Percentiles rank a stretch among this genome's conserved stretches.
phyloP scores from a whole-genome alignment of 2,797 vertebrate genomes.

The Artibeus lituratus region DNA sequence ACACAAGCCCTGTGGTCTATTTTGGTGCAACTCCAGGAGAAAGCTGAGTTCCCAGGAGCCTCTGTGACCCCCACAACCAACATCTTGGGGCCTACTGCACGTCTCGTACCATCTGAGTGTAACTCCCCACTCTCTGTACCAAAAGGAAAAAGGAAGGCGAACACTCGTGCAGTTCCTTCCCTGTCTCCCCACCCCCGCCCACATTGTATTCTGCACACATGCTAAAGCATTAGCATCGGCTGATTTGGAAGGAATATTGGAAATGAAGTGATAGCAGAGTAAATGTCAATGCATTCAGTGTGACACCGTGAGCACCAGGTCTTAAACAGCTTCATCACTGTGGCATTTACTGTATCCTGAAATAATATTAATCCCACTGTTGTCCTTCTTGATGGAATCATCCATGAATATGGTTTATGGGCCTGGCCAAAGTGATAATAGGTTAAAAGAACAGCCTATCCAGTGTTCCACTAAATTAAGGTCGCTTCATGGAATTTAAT shows the following conservation, averaged over 20 bases:
- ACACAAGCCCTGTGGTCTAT: not conserved
- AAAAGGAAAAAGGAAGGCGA: slow-evolving; percentile 47
- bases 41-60: not conserved
- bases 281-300: slow-evolving; percentile 94
- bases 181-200: slow-evolving; percentile 58
- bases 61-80: not conserved
- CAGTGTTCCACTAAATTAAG: slow-evolving; percentile 88
- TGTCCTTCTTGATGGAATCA: slow-evolving; percentile 87
- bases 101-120: not conserved
- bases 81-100: not conserved
- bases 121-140: not conserved
- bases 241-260: slow-evolving; percentile 86
- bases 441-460: slow-evolving; percentile 87
- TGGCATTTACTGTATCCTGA: slow-evolving; percentile 87
- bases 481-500: slow-evolving; percentile 87
- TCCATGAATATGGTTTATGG: slow-evolving; percentile 89
- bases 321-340: slow-evolving; percentile 86
- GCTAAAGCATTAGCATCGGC: slow-evolving; percentile 83
- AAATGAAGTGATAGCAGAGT: slow-evolving; percentile 88
- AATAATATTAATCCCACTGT: slow-evolving; percentile 87
- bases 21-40: not conserved
- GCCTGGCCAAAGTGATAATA: slow-evolving; percentile 86
- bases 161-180: slow-evolving; percentile 51
- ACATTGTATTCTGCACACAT: slow-evolving; percentile 81
- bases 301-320: slow-evolving; percentile 85